Evolutionary conservation across 2,888 invertebrate genomes (phyloP), one percentile per base, ranked within the genome.

Genomic region (Galeopsomyia nigrocyanea): DNA sequence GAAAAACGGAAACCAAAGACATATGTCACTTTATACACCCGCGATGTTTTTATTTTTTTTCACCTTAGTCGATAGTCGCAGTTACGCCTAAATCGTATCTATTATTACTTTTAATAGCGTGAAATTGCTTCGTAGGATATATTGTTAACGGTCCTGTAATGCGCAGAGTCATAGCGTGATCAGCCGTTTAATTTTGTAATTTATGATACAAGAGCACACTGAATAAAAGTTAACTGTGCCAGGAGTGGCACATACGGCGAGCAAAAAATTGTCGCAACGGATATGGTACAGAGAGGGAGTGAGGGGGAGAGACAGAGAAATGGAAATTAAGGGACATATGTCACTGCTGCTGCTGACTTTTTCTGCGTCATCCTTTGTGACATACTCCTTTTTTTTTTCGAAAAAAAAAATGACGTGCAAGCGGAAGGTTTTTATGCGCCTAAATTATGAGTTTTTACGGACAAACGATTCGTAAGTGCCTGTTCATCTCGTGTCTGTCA

Each of bases 271-370:
- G 39, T 39, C 39, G 39, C 39, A 39, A 10, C 39, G 39, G 39
- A 39, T 39, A 39, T 39, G 39, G 39, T 10, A 39, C 39, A 39
- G 39, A 39, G 10, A 26, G 5, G 5, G 26, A 26, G 26, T 26
- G 26, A 26, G 26, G 2, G 57, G 7, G 68, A 46, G 26, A 26
- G 26, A 5, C 3, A 5, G 56, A 66, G 65, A 66, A 70, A 58
- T 47, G 66, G 62, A 70, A 69, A 60, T 62, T 49, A 17, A 53
- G 66, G 49, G 68, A 70, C 70, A 73, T 70, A 73, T 73, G 73
- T 73, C 66, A 70, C 47, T 68, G 64, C 31, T 61, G 57, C 39
- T 46, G 47, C 57, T 49, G 9, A 19, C 46, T 73, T 50, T 73
- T 68, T 69, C 21, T n/a, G 19, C 19, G 46, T 49, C 49, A 49